Base-by-base conservation (phyloP, 1,140 invertebrate species). In the Cardiocondyla obscurior region DNA sequence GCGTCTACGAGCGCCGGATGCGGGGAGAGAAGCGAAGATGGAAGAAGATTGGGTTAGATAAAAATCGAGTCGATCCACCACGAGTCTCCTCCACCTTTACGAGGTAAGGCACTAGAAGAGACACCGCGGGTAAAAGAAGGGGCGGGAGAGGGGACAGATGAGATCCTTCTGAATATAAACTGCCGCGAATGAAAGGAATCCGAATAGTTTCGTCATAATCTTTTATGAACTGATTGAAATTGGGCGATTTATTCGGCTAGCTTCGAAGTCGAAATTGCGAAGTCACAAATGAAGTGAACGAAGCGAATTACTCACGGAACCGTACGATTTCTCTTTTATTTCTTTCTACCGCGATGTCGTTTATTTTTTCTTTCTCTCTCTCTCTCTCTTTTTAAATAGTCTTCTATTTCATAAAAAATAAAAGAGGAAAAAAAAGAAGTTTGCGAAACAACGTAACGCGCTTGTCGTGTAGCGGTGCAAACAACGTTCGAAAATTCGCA, bases 41-140 rank as follows among this genome's bases (percentile, higher is more conserved):
- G 64, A 51, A 42, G 19, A 46, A 64, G 39, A 57, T 33, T 46
- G 76, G 84, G 77, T 88, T 74, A 81, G 86, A 87, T 88, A 88
- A 90, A 89, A 90, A 86, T 83, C 79, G 72, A 55, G 69, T 73
- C 81, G 84, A 81, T 82, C 79, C 74, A 65, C 79, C 74, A 65
- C 36, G 72, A 60, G 44, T 81, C 57, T 82, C 28, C 83, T 85
- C 83, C 67, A 88, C 83, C 86, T 88, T 88, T 88, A 82, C 83
- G 86, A 88, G 85, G 73, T 84, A 84, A 87, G 62, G 28, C 53
- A 33, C 53, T 30, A 53, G 57, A 49, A 72, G 14, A 49, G n/a
- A 60, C 28, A 70, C 1, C 28, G 30, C 22, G 60, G 7, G 25
- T 58, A n/a, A 10, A 12, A 4, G 30, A 10, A 12, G 10, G 6